These are phyloP conservation scores for Sebastes paucispinis DNA, from an alignment of 2,797 vertebrate genomes.

Conservation along the genomic window DNA sequence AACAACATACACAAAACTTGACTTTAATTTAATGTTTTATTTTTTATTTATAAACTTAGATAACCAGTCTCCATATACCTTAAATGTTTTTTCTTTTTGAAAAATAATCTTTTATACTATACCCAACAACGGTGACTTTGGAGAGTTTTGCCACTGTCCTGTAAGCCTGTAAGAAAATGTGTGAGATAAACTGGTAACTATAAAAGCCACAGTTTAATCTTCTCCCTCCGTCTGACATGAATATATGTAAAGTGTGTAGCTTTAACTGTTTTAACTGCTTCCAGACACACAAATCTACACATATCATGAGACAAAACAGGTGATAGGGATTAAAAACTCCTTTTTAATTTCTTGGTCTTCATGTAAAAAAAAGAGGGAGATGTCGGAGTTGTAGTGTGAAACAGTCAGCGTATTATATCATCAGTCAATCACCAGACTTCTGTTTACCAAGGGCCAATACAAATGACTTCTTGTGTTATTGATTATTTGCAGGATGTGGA, in stretches of 20 bases:
- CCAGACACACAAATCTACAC: neutral
- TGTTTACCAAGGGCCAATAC: neutral
- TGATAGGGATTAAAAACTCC: neutral
- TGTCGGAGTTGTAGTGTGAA: neutral
- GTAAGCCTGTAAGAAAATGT: neutral
- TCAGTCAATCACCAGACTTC: neutral
- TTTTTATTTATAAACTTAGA: neutral
- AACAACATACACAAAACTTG: neutral
- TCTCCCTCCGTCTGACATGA: neutral
- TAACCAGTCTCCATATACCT: neutral
- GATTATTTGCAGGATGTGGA: constrained; percentile 58
- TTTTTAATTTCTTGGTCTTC: too few relatives aligned
- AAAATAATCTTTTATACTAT: neutral
- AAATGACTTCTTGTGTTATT: neutral
- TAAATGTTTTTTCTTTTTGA: neutral
- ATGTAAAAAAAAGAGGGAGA: neutral
- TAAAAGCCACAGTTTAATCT: neutral
- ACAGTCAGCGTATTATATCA: neutral
- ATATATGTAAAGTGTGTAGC: neutral
- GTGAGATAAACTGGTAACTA: neutral
- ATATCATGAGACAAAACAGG: neutral
- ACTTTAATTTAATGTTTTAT: fast-evolving
- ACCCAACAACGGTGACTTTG: neutral
- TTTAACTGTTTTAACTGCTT: neutral
- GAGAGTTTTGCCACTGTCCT: neutral